Evolutionary conservation across 1,140 invertebrate species (phyloP).

Genomic region (Neodiprion pinetum): DNA sequence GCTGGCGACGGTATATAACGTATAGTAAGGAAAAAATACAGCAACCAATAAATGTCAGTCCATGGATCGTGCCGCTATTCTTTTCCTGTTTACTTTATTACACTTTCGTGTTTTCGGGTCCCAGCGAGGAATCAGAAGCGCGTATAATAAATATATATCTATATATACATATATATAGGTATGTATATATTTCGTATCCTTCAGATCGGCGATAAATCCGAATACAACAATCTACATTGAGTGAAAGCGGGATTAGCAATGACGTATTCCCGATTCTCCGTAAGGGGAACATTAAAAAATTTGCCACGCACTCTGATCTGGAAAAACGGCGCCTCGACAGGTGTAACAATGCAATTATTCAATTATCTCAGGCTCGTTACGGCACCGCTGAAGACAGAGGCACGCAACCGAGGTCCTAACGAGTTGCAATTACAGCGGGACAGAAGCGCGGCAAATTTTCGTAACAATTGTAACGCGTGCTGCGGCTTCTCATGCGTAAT

Average conservation of each 20-base stretch:
- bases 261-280: background rate
- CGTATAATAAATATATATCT: background rate
- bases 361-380: background rate
- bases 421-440: too few relatives aligned
- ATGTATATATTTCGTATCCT: too few relatives aligned
- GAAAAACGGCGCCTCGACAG: background rate
- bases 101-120: background rate
- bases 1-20: background rate
- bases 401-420: too few relatives aligned
- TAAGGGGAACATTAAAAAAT: background rate
- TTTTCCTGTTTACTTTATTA: background rate
- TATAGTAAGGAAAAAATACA: background rate
- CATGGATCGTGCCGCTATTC: background rate
- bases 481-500: too few relatives aligned
- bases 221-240: background rate
- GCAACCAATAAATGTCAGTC: background rate
- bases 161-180: too few relatives aligned
- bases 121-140: background rate
- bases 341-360: background rate
- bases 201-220: too few relatives aligned
- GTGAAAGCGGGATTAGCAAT: background rate
- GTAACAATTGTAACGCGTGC: too few relatives aligned
- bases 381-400: too few relatives aligned
- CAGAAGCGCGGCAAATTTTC: too few relatives aligned
- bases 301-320: background rate